Conservation (phyloP, 2,797 vertebrate species). For the Coregonus ussuriensis region DNA sequence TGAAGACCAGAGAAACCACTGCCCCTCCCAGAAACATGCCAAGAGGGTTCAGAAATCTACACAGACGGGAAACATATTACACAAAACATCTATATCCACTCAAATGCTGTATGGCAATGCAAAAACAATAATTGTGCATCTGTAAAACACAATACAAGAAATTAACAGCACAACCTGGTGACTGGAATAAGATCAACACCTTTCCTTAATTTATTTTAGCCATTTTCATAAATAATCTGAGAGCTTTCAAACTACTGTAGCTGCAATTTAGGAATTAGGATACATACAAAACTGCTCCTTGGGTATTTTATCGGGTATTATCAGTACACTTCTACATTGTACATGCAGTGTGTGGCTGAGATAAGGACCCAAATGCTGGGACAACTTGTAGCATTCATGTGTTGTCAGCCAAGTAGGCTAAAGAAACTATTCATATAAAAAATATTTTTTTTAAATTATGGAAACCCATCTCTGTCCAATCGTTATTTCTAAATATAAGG, state of each 20-base stretch:
- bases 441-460: not conserved
- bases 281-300: not conserved
- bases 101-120: conserved; percentile 5
- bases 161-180: conserved; percentile 59
- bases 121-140: not conserved
- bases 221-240: not conserved
- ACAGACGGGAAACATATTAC: not conserved
- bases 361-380: not conserved
- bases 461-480: not conserved
- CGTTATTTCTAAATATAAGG: not conserved
- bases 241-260: not conserved
- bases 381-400: not conserved
- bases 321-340: not conserved
- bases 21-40: conserved; percentile 91
- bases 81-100: not conserved
- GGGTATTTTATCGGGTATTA: not conserved
- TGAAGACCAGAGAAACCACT: conserved; percentile 89
- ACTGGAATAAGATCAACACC: conserved; percentile 21
- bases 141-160: not conserved
- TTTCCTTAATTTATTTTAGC: not conserved
- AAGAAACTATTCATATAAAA: not conserved
- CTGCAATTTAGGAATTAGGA: not conserved
- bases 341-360: not conserved
- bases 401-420: not conserved
- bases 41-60: conserved; percentile 91